A percentile compares a stretch with the other conserved stretches of the same genome.
These are phyloP conservation scores for Momotus momota DNA, from an alignment of 2,797 vertebrate genomes.

Conservation along the genomic window DNA sequence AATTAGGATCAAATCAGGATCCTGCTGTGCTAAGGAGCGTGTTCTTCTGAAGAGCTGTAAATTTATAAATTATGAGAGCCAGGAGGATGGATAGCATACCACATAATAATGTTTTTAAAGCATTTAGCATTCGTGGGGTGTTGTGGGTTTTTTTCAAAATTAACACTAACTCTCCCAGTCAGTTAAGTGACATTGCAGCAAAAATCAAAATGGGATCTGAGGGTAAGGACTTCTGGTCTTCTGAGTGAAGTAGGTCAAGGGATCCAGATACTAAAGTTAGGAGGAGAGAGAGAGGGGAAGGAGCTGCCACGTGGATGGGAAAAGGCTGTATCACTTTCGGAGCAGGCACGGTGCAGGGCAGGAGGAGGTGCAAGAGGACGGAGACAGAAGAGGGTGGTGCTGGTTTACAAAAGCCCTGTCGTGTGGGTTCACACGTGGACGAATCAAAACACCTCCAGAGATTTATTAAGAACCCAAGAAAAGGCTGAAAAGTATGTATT, in stretches of 20 bases:
- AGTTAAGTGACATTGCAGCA: background rate
- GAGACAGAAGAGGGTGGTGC: background rate
- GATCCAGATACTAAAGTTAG: background rate
- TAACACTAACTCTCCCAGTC: background rate
- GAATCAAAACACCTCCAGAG: background rate
- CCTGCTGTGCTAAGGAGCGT: background rate
- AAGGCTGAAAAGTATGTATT: background rate
- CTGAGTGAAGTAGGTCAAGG: background rate
- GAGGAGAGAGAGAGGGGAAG: background rate
- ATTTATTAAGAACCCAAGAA: background rate
- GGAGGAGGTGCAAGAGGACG: background rate
- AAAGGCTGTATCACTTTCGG: fast-evolving
- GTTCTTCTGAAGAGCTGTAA: background rate
- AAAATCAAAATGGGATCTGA: background rate
- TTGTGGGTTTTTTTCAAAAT: fast-evolving
- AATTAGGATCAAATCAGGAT: background rate
- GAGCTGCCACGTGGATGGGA: background rate
- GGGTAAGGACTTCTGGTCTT: background rate
- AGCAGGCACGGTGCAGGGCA: background rate
- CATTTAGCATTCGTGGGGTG: background rate
- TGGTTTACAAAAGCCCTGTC: background rate
- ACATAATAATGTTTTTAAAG: background rate
- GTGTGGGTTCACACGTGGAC: fast-evolving
- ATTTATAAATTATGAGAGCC: background rate
- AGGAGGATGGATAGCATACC: background rate